These are phyloP conservation scores for Myoxocephalus aenaeus DNA, from an alignment of 2,797 vertebrate genomes.

Conservation along the genomic window DNA sequence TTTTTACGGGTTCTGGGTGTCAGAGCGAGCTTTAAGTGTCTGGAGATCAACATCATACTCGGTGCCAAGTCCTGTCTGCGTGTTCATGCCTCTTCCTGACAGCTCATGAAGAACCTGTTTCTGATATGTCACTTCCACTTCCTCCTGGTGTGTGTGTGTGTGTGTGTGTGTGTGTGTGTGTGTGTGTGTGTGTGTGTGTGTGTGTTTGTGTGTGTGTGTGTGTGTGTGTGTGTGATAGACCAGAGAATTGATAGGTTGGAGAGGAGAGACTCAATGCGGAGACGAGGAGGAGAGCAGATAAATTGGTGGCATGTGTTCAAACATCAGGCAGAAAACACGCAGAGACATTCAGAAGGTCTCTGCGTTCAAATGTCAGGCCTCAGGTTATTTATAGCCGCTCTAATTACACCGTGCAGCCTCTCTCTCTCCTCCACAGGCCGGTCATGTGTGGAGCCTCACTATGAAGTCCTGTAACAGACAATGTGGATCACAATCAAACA, in stretches of 20 bases:
- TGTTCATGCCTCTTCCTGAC: constrained; percentile 70
- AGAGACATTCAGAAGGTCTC: constrained; percentile 72
- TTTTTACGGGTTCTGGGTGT: constrained; percentile 61
- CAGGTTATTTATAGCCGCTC: constrained; percentile 81
- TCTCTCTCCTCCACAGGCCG: constrained; percentile 42
- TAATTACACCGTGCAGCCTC: constrained; percentile 78
- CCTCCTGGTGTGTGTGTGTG: too few species aligned
- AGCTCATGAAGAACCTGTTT: constrained; percentile 72
- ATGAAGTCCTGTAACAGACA: constrained; percentile 46
- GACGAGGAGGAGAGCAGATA: constrained; percentile 43
- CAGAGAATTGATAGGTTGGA: constrained; percentile 40
- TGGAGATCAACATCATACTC: constrained; percentile 67
- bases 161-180: too few species aligned
- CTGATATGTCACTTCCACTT: constrained; percentile 62
- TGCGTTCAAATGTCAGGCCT: constrained; percentile 81
- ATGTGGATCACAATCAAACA: background rate
- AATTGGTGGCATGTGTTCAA: constrained; percentile 75
- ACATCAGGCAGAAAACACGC: constrained; percentile 71
- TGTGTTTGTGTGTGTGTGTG: constrained; percentile 3
- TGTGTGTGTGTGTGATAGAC: constrained; percentile 23
- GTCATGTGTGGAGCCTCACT: constrained; percentile 55
- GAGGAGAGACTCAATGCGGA: constrained; percentile 17
- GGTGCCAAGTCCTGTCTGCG: constrained; percentile 55
- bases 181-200: too few species aligned
- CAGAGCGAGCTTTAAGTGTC: constrained; percentile 65